These are phyloP conservation scores for Drosophila serrata DNA, from an alignment of 1,140 invertebrate genomes.

Conservation along the genomic window DNA sequence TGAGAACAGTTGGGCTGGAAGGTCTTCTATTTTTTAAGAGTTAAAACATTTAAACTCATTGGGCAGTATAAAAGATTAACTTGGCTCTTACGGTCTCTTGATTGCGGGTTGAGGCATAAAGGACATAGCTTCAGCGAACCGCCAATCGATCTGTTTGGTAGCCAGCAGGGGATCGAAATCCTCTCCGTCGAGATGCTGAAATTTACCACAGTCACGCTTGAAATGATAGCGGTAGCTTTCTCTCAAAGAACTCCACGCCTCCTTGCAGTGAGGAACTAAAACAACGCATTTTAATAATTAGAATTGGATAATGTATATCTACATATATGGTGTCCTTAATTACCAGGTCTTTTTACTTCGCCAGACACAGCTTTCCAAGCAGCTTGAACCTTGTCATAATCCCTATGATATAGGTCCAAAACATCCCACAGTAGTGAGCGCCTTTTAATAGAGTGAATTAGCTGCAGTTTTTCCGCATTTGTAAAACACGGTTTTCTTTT, in stretches of 20 bases:
- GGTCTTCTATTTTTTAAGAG: conserved; percentile 2
- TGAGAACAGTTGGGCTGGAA: neutral
- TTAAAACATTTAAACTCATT: neutral
- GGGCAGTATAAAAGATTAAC: no score
- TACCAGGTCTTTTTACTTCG: neutral
- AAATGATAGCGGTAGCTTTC: conserved; percentile 6
- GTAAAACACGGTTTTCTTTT: neutral
- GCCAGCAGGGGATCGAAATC: conserved; percentile 1
- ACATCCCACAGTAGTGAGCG: neutral
- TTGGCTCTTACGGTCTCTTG: conserved; percentile 3
- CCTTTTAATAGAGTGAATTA: neutral
- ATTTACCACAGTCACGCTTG: neutral
- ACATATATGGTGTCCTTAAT: neutral
- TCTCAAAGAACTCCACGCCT: neutral
- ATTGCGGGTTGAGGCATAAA: neutral
- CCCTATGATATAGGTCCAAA: neutral
- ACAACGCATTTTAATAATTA: neutral
- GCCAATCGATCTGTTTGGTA: neutral
- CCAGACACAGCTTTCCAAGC: neutral
- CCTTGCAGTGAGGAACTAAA: neutral
- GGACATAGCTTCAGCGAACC: conserved; percentile 6
- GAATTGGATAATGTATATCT: neutral
- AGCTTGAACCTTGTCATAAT: conserved; percentile 1
- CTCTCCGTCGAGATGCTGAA: neutral
- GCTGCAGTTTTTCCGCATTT: neutral